Evolutionary conservation across 2,888 invertebrate species (phyloP).

Genomic region (Chouioia cunea): DNA sequence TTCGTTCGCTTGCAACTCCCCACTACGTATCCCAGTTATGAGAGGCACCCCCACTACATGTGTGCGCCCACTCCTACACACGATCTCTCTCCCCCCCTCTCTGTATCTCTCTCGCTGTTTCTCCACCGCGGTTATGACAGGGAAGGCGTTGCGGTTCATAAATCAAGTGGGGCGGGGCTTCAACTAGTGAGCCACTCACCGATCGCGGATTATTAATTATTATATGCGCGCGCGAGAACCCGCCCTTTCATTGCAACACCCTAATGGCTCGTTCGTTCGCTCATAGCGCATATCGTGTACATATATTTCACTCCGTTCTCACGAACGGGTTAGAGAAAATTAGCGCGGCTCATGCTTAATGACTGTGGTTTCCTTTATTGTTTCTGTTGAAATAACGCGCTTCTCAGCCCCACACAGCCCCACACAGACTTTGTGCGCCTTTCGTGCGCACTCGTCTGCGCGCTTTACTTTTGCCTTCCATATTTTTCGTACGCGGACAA

Average conservation of each 20-base stretch:
- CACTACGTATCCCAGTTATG: conserved; percentile 28
- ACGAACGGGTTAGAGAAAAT: neutral
- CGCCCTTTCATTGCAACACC: conserved; percentile 28
- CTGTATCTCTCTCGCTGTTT: neutral
- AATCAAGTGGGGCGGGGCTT: conserved; percentile 67
- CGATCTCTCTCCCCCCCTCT: conserved; percentile 5
- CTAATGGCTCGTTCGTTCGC: conserved; percentile 11
- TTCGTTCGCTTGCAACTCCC: conserved; percentile 40
- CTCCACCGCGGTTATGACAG: conserved; percentile 64
- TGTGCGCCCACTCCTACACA: conserved; percentile 44
- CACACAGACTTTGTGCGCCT: too few species aligned
- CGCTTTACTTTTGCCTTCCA: too few species aligned
- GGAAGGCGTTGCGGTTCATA: conserved; percentile 68
- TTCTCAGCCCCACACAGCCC: too few species aligned
- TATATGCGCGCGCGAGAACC: conserved; percentile 54
- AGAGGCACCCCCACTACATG: conserved; percentile 47
- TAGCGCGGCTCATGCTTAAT: neutral
- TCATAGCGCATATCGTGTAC: neutral
- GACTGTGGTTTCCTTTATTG: neutral
- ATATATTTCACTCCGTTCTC: neutral
- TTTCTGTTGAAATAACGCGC: conserved; percentile 4
- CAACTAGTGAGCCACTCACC: conserved; percentile 63
- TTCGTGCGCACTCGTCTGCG: too few species aligned
- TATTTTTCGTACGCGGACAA: too few species aligned
- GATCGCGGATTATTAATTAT: conserved; percentile 67